These are phyloP conservation scores for Prosopocoilus inquinatus DNA, from an alignment of 2,888 invertebrate genomes.

Conservation along the genomic window DNA sequence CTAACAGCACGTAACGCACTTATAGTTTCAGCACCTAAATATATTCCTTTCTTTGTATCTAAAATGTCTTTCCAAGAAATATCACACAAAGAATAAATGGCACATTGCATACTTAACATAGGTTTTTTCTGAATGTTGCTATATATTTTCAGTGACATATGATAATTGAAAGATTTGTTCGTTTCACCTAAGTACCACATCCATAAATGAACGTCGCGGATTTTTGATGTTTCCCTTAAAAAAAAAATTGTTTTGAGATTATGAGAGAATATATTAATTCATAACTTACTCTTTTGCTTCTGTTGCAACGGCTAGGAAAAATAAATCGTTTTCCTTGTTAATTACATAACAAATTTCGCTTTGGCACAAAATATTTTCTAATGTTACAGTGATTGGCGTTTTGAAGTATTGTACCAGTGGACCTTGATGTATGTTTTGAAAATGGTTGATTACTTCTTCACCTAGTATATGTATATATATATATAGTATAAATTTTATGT, in stretches of 20 bases:
- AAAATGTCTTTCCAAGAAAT: constrained; percentile 36
- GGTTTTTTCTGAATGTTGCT: constrained; percentile 26
- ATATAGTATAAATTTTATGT: background rate
- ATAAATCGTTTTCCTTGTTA: constrained; percentile 33
- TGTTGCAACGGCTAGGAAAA: constrained; percentile 34
- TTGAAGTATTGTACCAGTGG: constrained; percentile 46
- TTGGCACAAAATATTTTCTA: constrained; percentile 33
- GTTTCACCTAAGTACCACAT: constrained; percentile 39
- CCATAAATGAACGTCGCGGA: constrained; percentile 32
- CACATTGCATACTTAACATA: constrained; percentile 37
- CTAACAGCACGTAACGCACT: background rate
- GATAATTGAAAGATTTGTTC: constrained; percentile 35
- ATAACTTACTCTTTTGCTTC: constrained; percentile 8
- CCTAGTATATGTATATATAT: too few relatives aligned
- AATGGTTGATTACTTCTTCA: constrained; percentile 40
- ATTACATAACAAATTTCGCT: constrained; percentile 37
- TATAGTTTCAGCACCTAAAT: constrained; percentile 30
- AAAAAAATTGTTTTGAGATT: background rate
- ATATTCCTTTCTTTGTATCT: constrained; percentile 37
- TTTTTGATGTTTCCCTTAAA: background rate
- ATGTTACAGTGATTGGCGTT: constrained; percentile 34
- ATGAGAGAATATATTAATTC: background rate
- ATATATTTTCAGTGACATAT: constrained; percentile 37
- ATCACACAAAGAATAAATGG: constrained; percentile 37
- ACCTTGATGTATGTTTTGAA: constrained; percentile 41